Evolutionary conservation across 2,797 vertebrate species (phyloP).

Genomic region (Chromis chromis): DNA sequence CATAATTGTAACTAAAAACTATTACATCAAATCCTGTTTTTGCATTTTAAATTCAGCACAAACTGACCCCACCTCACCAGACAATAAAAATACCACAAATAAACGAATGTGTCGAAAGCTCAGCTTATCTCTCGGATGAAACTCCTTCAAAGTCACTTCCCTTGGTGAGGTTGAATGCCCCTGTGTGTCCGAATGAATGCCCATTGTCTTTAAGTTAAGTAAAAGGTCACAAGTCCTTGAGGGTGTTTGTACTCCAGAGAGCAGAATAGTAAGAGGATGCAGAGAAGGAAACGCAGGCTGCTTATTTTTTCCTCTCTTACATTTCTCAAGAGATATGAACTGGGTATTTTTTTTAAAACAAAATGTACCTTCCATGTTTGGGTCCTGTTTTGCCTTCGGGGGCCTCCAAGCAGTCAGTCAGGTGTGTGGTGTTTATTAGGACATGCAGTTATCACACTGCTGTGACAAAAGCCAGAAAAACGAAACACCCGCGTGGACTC

Average conservation of each 20-base stretch:
- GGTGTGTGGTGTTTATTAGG: slow-evolving; percentile 55
- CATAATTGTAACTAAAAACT: too few species aligned
- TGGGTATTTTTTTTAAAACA: not conserved
- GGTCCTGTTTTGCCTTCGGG: slow-evolving; percentile 17
- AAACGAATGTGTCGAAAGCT: slow-evolving; percentile 12
- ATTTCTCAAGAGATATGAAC: slow-evolving; percentile 16
- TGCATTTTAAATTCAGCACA: not conserved
- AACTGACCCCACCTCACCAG: not conserved
- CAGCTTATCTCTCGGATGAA: slow-evolving; percentile 8
- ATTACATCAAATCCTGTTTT: too few species aligned
- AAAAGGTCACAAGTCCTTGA: slow-evolving; percentile 56
- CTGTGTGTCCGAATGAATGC: slow-evolving; percentile 47
- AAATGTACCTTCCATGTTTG: slow-evolving; percentile 8
- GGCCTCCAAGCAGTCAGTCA: slow-evolving; percentile 40
- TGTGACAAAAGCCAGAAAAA: slow-evolving; percentile 35
- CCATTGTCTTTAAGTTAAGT: slow-evolving; percentile 68
- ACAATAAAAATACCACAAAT: not conserved
- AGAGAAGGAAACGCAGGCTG: slow-evolving; percentile 58
- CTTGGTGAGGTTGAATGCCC: slow-evolving; percentile 13
- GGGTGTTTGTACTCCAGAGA: slow-evolving; percentile 54
- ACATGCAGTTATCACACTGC: slow-evolving; percentile 53
- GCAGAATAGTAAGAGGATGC: slow-evolving; percentile 61
- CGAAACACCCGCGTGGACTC: slow-evolving; percentile 59
- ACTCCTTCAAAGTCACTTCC: slow-evolving; percentile 29
- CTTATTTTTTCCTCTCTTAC: slow-evolving; percentile 61